Evolutionary conservation across 2,888 invertebrate species (phyloP), one percentile per base, ranked within the genome.

Genomic region (Tipula vernalis): DNA sequence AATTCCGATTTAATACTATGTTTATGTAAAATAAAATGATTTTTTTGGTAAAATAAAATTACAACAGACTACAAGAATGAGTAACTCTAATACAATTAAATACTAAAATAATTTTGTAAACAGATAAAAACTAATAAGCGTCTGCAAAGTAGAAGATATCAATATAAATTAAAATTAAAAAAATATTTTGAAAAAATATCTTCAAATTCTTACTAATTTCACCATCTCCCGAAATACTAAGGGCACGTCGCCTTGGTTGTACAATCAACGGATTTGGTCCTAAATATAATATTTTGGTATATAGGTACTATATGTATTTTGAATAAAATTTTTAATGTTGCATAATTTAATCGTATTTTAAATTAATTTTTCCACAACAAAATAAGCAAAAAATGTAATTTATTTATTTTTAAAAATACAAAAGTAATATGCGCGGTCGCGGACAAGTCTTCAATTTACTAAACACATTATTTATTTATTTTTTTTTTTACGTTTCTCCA

Each of bases 161-260:
- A 39, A 84, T 36, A 83, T 39, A 84, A 8, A 84, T n/a, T 15
- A 84, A 84, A 39, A n/a, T 39, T 39, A 84, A 39, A 84, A 84
- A 84, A 84, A 28, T 28, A 28, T 28, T 28, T 39, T 84, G 0
- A 39, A 84, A 6, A 36, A n/a, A 84, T 39, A 41, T 84, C 36
- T 5, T 39, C 13, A 39, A 8, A 39, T 39, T 84, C 95, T 95
- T 95, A 95, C 95, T 93, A 93, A 94, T 94, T 92, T 95, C 95
- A 89, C 95, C 95, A 89, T 95, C 95, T 91, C 95, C 95, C 88
- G 94, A 94, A 90, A 95, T 94, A 92, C 95, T 95, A 89, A 94
- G 91, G 91, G 94, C 92, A 90, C 94, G 92, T 88, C 93, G 93
- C 89, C 93, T 92, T 71, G 71, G 28, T 88, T 93, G 91, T 91